Conservation (phyloP, 1,140 invertebrate genomes). For the Bombus difficillimus region DNA sequence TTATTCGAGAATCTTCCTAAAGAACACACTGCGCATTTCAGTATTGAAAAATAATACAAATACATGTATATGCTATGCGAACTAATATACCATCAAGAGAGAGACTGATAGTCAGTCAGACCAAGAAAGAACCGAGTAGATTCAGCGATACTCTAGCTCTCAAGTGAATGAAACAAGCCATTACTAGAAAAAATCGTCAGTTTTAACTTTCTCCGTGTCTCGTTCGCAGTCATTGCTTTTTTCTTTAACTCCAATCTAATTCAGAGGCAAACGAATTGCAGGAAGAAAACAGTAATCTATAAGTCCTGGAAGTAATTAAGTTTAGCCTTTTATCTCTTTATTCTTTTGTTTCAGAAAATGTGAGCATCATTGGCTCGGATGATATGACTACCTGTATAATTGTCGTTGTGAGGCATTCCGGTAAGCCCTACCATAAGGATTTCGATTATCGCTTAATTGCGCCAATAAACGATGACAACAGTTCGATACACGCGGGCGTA, state of each 20-base stretch:
- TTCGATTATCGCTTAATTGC: too few species aligned
- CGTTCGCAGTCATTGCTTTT: too few species aligned
- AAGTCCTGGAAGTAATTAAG: neutral
- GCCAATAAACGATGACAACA: too few species aligned
- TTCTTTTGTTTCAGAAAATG: slow-evolving; percentile 86
- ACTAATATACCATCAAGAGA: neutral
- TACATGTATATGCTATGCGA: too few species aligned
- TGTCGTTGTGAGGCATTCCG: slow-evolving; percentile 94
- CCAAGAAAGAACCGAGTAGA: neutral
- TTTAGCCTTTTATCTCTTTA: neutral
- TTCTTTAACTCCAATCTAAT: too few species aligned
- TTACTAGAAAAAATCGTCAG: neutral
- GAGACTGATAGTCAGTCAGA: neutral
- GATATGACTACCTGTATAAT: slow-evolving; percentile 97
- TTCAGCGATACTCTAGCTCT: too few species aligned
- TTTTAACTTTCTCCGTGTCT: too few species aligned
- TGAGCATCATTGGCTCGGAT: slow-evolving; percentile 95
- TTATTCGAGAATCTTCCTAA: too few species aligned
- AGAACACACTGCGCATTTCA: too few species aligned
- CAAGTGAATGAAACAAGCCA: neutral
- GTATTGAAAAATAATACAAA: too few species aligned
- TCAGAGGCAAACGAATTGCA: too few species aligned
- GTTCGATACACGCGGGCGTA: neutral
- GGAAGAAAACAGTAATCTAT: too few species aligned
- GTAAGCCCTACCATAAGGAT: slow-evolving; percentile 84